phyloP scores from a whole-genome alignment of 1,140 invertebrate species.

The Campoletis sonorensis region DNA sequence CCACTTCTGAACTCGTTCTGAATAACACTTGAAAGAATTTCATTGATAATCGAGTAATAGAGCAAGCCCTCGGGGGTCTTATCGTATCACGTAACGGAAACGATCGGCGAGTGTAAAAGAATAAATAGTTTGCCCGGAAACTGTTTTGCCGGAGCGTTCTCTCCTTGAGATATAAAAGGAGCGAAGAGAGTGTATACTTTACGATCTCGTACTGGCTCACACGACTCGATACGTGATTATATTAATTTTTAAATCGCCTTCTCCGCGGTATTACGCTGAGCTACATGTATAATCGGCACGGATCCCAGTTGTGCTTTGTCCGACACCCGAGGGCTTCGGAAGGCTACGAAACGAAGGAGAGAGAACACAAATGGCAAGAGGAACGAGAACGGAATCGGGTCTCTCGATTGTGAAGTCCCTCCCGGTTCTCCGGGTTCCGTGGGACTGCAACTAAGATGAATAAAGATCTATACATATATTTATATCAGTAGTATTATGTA shows the following conservation, averaged over 20 bases:
- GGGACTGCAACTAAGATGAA: background rate
- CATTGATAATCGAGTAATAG: constrained; percentile 18
- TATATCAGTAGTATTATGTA: background rate
- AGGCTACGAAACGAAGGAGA: background rate
- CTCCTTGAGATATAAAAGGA: background rate
- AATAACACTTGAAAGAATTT: background rate
- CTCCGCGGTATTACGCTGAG: background rate
- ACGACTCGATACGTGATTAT: constrained; percentile 27
- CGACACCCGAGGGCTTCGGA: background rate
- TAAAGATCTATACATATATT: constrained; percentile 1
- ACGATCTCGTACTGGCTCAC: constrained; percentile 11
- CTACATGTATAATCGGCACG: background rate
- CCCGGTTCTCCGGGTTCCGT: constrained; percentile 22
- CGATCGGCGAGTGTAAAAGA: background rate
- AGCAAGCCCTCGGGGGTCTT: background rate
- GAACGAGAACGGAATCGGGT: constrained; percentile 17
- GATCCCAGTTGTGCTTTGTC: constrained; percentile 15
- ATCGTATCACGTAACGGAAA: constrained; percentile 20
- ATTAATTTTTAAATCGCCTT: constrained; percentile 25
- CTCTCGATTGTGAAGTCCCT: constrained; percentile 30
- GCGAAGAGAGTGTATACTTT: background rate
- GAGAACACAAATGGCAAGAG: background rate
- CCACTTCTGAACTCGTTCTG: background rate
- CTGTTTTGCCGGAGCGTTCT: background rate
- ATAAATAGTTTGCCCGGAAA: constrained; percentile 5